Conservation (phyloP, 92 coral and sea anemone genomes). For the Montipora capitata region DNA sequence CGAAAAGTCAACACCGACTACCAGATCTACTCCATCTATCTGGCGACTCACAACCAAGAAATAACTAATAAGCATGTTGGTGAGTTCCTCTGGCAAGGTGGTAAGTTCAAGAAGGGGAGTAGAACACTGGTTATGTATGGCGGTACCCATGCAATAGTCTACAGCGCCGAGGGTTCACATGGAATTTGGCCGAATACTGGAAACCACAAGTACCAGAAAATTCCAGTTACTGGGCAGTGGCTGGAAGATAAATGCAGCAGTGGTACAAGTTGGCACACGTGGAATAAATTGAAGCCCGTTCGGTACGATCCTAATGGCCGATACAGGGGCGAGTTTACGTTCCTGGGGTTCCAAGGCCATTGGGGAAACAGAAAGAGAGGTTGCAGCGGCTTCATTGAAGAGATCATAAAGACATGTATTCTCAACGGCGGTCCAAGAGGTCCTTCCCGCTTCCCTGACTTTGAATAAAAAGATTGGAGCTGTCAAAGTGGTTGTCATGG, state of each 20-base stretch:
- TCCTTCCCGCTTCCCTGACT: no score
- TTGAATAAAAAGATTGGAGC: no score
- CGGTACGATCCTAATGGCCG: constrained; percentile 6
- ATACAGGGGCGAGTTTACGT: constrained; percentile 13
- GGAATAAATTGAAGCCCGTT: neutral
- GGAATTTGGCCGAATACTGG: constrained; percentile 28
- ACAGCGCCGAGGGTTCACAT: constrained; percentile 9
- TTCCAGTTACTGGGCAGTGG: neutral
- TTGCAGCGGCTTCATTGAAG: no score
- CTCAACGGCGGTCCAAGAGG: no score
- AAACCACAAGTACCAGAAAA: neutral
- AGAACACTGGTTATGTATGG: constrained; percentile 8
- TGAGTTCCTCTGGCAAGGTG: constrained; percentile 18
- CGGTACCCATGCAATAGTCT: constrained; percentile 24
- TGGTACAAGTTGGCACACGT: constrained; percentile 1
- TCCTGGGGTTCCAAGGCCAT: neutral
- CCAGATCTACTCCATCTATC: constrained; percentile 10
- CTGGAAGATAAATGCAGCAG: neutral
- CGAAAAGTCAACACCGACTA: constrained; percentile 23
- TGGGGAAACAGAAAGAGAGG: neutral
- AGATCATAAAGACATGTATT: no score
- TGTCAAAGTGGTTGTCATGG: no score
- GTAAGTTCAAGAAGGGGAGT: constrained; percentile 13
- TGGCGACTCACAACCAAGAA: constrained; percentile 1
- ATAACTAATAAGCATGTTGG: constrained; percentile 9